Evolutionary conservation across 1,140 invertebrate species (phyloP).

Genomic region (Dendrolimus kikuchii): DNA sequence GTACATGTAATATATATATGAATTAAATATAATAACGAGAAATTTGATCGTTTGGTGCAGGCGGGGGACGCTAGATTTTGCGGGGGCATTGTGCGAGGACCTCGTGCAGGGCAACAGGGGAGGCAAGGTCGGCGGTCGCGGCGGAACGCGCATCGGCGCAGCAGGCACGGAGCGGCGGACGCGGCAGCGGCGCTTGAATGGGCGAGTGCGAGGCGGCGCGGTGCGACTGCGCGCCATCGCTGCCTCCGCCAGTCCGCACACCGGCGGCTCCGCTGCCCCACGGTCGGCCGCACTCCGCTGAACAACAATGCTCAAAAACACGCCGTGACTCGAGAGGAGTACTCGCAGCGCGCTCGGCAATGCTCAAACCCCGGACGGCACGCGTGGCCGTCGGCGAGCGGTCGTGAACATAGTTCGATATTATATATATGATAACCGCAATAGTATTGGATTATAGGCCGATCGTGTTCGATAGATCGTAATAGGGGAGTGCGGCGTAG

Average conservation of each 20-base stretch:
- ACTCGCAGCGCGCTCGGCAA: conserved; percentile 48
- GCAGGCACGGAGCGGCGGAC: conserved; percentile 18
- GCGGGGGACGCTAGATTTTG: not conserved
- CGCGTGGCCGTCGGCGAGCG: conserved; percentile 59
- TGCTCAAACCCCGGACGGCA: conserved; percentile 58
- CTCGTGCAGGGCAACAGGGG: conserved; percentile 9
- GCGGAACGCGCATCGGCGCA: conserved; percentile 24
- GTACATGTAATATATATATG: too few species aligned
- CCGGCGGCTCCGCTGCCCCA: conserved; percentile 70
- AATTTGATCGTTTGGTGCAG: too few species aligned
- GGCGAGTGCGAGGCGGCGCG: conserved; percentile 31
- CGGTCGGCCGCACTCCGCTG: conserved; percentile 66
- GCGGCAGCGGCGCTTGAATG: conserved; percentile 43
- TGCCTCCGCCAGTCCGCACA: conserved; percentile 64
- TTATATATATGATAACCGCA: conserved; percentile 60
- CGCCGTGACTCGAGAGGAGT: conserved; percentile 51
- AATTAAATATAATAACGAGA: too few species aligned
- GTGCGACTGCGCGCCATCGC: conserved; percentile 45
- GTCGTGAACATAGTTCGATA: conserved; percentile 52
- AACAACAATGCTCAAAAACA: conserved; percentile 67
- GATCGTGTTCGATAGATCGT: conserved; percentile 51
- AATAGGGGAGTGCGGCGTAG: conserved; percentile 52
- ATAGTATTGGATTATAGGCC: conserved; percentile 50
- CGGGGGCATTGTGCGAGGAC: conserved; percentile 10
- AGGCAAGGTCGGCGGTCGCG: conserved; percentile 15